phyloP scores from a whole-genome alignment of 2,113 vertebrate species.

The Verasper variegatus region DNA sequence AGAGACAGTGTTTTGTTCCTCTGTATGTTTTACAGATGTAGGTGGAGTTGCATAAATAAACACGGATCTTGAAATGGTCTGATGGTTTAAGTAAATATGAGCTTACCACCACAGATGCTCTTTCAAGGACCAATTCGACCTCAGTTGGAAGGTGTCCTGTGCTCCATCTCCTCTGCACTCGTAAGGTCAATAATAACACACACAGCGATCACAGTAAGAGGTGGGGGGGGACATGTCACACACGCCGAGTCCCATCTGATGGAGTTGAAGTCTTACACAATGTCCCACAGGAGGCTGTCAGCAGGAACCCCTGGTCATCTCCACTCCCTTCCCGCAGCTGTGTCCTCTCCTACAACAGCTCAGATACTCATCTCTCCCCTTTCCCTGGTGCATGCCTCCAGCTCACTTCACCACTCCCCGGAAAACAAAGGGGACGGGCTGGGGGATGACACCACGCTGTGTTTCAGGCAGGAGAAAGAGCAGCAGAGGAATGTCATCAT shows the following conservation, averaged over 20 bases:
- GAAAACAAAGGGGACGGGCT: constrained; percentile 46
- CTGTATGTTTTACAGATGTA: too few relatives aligned
- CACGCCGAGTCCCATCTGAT: not conserved
- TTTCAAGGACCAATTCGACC: not conserved
- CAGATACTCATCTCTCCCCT: constrained; percentile 43
- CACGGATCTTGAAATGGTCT: not conserved
- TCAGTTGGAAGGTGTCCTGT: constrained; percentile 10
- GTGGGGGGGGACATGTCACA: not conserved
- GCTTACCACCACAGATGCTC: constrained; percentile 48
- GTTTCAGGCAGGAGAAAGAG: not conserved
- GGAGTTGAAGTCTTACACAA: not conserved
- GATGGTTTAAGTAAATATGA: not conserved
- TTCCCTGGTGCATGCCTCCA: constrained; percentile 35
- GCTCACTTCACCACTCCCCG: constrained; percentile 38
- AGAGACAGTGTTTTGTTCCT: too few relatives aligned
- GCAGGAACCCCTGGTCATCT: not conserved
- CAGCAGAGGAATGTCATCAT: not conserved
- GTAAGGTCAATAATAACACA: not conserved
- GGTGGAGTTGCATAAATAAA: too few relatives aligned
- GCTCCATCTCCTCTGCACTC: constrained; percentile 22
- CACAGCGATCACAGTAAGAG: not conserved
- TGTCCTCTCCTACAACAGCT: not conserved
- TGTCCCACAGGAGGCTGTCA: not conserved
- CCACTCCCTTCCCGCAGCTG: constrained; percentile 16
- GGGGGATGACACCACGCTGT: not conserved